These are phyloP conservation scores for Luffia ferchaultella DNA, from an alignment of 2,888 invertebrate species.

Conservation along the genomic window DNA sequence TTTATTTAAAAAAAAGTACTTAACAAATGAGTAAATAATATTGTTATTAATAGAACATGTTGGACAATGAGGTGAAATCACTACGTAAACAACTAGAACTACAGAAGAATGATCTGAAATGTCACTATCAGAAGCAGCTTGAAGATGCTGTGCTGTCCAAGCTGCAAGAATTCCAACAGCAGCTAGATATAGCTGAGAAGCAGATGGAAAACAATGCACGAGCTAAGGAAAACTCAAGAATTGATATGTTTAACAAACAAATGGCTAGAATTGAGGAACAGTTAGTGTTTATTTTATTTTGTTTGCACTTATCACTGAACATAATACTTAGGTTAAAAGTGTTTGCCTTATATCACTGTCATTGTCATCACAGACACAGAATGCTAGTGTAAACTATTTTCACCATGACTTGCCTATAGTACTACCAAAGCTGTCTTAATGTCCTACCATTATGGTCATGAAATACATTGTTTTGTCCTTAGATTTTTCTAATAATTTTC, in stretches of 20 bases:
- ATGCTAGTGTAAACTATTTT: too few species aligned
- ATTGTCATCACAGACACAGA: too few species aligned
- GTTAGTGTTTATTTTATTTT: constrained; percentile 26
- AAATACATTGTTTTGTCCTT: too few species aligned
- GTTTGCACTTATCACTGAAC: too few species aligned
- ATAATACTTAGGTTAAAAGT: too few species aligned
- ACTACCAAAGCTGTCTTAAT: too few species aligned
- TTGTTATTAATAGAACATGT: constrained; percentile 32
- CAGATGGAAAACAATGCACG: constrained; percentile 71
- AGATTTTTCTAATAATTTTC: too few species aligned
- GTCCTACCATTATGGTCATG: too few species aligned
- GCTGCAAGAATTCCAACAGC: constrained; percentile 77
- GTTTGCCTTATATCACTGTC: too few species aligned
- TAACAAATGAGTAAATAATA: not conserved
- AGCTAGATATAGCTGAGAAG: constrained; percentile 74
- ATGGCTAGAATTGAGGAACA: constrained; percentile 71
- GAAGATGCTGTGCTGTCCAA: constrained; percentile 80
- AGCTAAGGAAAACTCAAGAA: constrained; percentile 70
- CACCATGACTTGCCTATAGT: too few species aligned
- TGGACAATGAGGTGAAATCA: constrained; percentile 62
- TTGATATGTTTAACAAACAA: constrained; percentile 76
- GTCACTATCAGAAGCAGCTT: constrained; percentile 82
- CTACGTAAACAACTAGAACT: constrained; percentile 64
- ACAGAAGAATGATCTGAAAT: constrained; percentile 73
- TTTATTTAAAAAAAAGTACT: not conserved